These are phyloP conservation scores for Athripsodes cinereus DNA, from an alignment of 2,888 invertebrate species.

Conservation along the genomic window DNA sequence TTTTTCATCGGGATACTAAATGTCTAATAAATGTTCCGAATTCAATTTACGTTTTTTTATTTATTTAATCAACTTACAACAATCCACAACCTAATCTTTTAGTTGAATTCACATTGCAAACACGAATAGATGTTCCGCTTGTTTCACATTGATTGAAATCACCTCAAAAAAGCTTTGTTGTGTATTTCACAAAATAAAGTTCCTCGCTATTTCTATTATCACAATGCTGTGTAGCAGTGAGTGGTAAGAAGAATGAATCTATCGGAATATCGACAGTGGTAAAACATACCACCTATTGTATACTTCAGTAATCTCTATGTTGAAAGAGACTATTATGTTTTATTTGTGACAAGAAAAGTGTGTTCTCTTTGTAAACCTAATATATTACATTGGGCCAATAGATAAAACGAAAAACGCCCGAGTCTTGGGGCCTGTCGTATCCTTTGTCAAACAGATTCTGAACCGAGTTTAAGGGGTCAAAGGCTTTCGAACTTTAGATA, in stretches of 20 bases:
- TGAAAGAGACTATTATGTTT: neutral
- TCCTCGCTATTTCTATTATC: neutral
- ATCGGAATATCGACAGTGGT: neutral
- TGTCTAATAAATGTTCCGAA: no score
- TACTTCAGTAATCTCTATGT: neutral
- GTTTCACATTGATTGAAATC: no score
- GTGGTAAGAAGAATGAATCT: neutral
- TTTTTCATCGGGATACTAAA: no score
- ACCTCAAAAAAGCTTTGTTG: no score
- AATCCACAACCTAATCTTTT: no score
- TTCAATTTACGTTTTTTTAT: no score
- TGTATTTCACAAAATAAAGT: no score
- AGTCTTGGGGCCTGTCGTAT: constrained; percentile 1
- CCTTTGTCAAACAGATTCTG: constrained; percentile 5
- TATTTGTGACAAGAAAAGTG: neutral
- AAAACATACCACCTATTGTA: neutral
- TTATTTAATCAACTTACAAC: no score
- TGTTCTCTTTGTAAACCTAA: constrained; percentile 6
- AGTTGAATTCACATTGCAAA: no score
- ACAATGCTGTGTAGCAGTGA: no score
- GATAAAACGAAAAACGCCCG: constrained; percentile 7
- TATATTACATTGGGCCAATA: constrained; percentile 5
- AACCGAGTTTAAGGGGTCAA: neutral
- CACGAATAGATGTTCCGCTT: no score
- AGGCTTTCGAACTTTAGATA: constrained; percentile 2